Base-by-base conservation (phyloP, 1,140 invertebrate species). In the Tyrophagus putrescentiae region DNA sequence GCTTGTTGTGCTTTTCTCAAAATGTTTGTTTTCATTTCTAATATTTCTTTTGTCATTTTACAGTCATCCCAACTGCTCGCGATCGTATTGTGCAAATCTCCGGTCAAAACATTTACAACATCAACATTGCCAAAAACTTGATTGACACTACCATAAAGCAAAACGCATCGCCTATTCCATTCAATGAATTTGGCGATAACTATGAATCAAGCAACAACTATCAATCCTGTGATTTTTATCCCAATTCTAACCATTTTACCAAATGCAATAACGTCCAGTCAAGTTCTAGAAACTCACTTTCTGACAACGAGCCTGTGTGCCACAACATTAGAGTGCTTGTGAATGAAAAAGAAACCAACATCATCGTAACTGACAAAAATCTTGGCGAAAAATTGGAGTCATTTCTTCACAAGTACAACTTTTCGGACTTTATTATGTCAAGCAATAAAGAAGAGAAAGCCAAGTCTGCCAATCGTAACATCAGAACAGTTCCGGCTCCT, bases 81-180 rank as follows among this genome's bases (percentile, higher is more conserved):
- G 88, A 92, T 77, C 78, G 89, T 70, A 78, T 91, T 69, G 87
- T 93, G 64, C 87, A 91, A 75, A 92, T 93, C 64, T 91, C 87
- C 52, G 69, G 69, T 64, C 85, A 86, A 29, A 84, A 81, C 67
- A 86, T 90, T 76, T 85, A 90, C 69, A 88, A 87, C 73, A 60
- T 65, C 66, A 91, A 87, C 67, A 83, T 86, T 71, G 87, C 88
- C 18, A 89, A 87, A 71, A 82, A 87, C 72, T 73, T 91, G 67
- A 92, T 93, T 68, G 87, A 89, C 72, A 86, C 91, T 70, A 91
- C 87, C 41, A 93, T 93, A 62, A 79, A 85, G 66, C 80, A 87
- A 68, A 92, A 93, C 75, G 85, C 87, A 61, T 91, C 87, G 28
- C 88, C 88, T 44, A 83, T 90, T 18, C 61, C 61, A 16, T 50